Conservation (phyloP, 2,888 invertebrate species). For the Metalampra italica region DNA sequence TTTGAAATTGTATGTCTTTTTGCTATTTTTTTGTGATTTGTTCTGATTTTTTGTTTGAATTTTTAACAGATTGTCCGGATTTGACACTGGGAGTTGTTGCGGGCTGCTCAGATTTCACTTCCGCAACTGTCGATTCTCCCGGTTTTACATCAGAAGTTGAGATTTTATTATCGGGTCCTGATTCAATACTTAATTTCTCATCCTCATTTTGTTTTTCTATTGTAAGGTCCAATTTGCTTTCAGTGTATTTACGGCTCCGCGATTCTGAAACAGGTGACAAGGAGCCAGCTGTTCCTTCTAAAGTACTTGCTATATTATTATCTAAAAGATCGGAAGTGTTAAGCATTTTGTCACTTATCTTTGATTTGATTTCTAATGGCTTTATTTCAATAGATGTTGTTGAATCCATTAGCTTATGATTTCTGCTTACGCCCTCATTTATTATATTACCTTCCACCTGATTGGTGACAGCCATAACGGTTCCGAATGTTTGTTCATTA, state of each 20-base stretch:
- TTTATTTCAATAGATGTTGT: slow-evolving; percentile 3
- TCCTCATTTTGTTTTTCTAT: neutral
- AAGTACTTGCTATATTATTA: neutral
- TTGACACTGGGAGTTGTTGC: neutral
- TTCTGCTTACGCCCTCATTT: slow-evolving; percentile 7
- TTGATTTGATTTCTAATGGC: neutral
- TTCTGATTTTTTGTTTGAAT: neutral
- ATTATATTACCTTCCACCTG: slow-evolving; percentile 14
- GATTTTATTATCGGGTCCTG: too few relatives aligned
- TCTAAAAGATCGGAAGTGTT: neutral
- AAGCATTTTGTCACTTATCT: neutral
- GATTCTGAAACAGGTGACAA: too few relatives aligned
- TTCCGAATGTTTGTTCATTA: slow-evolving; percentile 6
- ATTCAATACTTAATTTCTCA: neutral
- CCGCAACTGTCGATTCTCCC: too few relatives aligned
- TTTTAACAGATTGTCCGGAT: neutral
- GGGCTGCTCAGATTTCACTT: neutral
- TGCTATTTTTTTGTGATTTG: neutral
- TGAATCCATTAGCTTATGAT: slow-evolving; percentile 15
- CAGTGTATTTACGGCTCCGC: neutral
- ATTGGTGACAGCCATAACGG: slow-evolving; percentile 16
- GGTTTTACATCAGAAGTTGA: too few relatives aligned
- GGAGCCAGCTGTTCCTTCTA: neutral
- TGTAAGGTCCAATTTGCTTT: neutral
- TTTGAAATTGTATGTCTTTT: neutral